Base-by-base conservation (phyloP, 2,113 vertebrate species). In the Paradoxurus hermaphroditus region DNA sequence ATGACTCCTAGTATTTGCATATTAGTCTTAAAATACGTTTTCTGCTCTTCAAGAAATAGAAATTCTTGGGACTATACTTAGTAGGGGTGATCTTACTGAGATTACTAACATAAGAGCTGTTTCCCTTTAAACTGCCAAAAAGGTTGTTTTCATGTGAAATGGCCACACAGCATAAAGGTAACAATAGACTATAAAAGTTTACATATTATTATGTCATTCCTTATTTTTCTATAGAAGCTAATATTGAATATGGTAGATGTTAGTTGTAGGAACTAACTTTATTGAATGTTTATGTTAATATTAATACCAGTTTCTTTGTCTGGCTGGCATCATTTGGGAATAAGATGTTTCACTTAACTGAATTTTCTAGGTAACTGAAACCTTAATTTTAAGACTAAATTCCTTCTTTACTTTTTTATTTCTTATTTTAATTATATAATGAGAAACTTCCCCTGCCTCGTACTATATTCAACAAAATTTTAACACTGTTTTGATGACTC, bases 291-390 rank as follows among this genome's bases (percentile, higher is more conserved):
- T 89, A 68, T 94, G 27, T 97, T 97, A 63, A 72, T 89, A 62
- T 72, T 95, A 53, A 92, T 97, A 84, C 8, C 14, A 81, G 1
- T 95, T 91, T 86, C 53, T 90, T 93, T 92, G 36, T 92, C 78
- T 97, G 53, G 16, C 78, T 97, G 53, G 16, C 67, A 95, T 97
- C 67, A 86, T 94, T 94, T 97, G 86, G 23, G 16, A 97, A 63
- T 88, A 97, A 88, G 36, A 25, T 75, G 13, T 89, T 95, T 56
- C 49, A 79, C 67, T 78, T 95, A 89, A 96, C n/a, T 94, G 73
- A 90, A 86, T 96, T 97, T 97, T 97, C 46, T 94, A 65, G n/a
- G 62, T 92, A 94, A 91, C 77, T 84, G 34, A 96, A 87, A 79
- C 18, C 75, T 89, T 82, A 86, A 62, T 62, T 8, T 95, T 93